These are phyloP conservation scores for Anolis carolinensis DNA, from an alignment of 2,113 vertebrate species.

Conservation along the genomic window DNA sequence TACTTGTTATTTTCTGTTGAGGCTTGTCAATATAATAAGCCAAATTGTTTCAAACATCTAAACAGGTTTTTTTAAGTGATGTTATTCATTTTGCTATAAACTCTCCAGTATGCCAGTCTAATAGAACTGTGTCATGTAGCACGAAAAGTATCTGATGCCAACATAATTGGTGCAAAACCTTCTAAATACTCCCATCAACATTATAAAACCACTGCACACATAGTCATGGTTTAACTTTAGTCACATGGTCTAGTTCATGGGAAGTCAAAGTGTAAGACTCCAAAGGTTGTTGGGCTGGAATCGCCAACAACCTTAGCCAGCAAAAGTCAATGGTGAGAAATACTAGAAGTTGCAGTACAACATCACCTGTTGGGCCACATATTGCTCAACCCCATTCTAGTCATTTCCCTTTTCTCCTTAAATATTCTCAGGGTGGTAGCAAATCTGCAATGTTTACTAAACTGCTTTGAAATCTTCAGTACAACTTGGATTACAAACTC, in stretches of 20 bases:
- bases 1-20: not conserved
- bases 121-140: not conserved
- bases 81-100: not conserved
- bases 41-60: not conserved
- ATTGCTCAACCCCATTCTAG: not conserved
- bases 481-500: not conserved
- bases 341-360: not conserved
- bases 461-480: not conserved
- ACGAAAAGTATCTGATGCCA: not conserved
- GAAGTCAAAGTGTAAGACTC: no score
- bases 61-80: not conserved
- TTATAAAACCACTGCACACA: not conserved
- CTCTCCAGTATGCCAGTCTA: no score
- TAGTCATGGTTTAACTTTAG: not conserved
- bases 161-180: not conserved
- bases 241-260: not conserved
- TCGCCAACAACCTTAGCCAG: not conserved
- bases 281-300: not conserved
- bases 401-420: not conserved
- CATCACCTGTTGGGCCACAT: no score
- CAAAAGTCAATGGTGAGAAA: no score
- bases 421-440: no score
- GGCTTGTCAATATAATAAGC: not conserved
- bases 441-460: not conserved
- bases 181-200: not conserved